Evolutionary conservation across 1,140 invertebrate genomes (phyloP).

Genomic region (Heliconius hermathena): DNA sequence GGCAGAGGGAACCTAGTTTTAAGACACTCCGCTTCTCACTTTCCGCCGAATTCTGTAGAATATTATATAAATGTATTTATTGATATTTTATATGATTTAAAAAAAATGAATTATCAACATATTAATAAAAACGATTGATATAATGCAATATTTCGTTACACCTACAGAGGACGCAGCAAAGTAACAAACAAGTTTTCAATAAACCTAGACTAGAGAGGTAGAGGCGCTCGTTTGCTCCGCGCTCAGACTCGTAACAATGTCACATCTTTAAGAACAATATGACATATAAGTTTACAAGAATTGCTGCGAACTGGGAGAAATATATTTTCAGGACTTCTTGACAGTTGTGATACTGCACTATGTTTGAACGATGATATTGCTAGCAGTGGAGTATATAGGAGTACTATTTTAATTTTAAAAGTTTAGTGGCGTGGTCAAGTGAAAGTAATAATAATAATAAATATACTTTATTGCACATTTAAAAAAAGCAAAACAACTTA

Average conservation of each 20-base stretch:
- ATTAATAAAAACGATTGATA: not conserved
- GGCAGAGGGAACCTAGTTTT: no score
- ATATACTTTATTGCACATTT: no score
- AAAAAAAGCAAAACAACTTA: no score
- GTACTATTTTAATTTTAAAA: no score
- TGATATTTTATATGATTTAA: no score
- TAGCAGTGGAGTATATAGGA: not conserved
- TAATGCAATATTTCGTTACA: not conserved
- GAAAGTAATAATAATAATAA: no score
- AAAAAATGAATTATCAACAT: no score
- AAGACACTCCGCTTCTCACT: no score
- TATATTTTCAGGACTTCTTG: constrained; percentile 20
- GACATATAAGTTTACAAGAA: constrained; percentile 10
- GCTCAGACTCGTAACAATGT: not conserved
- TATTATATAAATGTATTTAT: no score
- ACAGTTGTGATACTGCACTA: constrained; percentile 8
- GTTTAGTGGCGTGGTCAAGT: no score
- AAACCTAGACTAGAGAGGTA: not conserved
- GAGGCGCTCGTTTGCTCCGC: not conserved
- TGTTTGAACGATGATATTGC: not conserved
- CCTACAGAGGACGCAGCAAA: not conserved
- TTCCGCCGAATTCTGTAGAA: no score
- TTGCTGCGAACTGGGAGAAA: constrained; percentile 6
- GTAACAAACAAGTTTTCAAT: constrained; percentile 4
- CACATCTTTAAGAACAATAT: constrained; percentile 18